phyloP scores from a whole-genome alignment of 1,140 invertebrate species.

The Drosophila santomea region DNA sequence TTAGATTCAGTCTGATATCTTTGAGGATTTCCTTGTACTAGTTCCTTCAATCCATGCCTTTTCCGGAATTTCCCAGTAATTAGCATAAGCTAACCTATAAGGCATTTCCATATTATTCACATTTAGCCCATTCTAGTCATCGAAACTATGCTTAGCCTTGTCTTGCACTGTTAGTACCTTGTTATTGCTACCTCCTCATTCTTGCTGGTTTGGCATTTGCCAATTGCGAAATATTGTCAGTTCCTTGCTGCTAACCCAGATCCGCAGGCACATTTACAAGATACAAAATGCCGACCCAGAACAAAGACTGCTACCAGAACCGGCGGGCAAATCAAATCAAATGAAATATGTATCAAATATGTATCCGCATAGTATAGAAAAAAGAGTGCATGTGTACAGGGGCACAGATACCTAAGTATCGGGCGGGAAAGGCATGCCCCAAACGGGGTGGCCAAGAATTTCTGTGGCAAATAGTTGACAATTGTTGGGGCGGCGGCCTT shows the following conservation, averaged over 20 bases:
- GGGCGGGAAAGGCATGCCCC: conserved; percentile 2
- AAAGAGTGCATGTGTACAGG: conserved; percentile 2
- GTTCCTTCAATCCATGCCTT: neutral
- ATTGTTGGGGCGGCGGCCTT: conserved; percentile 67
- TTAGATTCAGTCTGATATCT: neutral
- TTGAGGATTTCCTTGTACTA: neutral
- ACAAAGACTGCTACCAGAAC: conserved; percentile 8
- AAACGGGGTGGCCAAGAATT: conserved; percentile 48
- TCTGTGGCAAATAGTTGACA: conserved; percentile 68
- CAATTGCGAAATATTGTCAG: conserved; percentile 44
- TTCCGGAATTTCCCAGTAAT: neutral
- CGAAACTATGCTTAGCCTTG: conserved; percentile 27
- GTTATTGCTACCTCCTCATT: conserved; percentile 14
- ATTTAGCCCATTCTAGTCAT: conserved; percentile 25
- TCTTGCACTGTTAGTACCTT: conserved; percentile 16
- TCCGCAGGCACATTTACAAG: conserved; percentile 23
- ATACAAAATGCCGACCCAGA: conserved; percentile 12
- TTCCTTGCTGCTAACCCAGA: conserved; percentile 42
- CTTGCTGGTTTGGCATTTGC: conserved; percentile 18
- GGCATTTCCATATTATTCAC: conserved; percentile 31
- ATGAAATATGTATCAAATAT: conserved; percentile 30
- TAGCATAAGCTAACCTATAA: conserved; percentile 8
- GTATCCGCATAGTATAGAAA: conserved; percentile 27
- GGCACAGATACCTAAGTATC: conserved; percentile 3
- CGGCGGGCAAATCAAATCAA: conserved; percentile 6